phyloP scores from a whole-genome alignment of 1,140 invertebrate genomes.

The Drosophila orena region DNA sequence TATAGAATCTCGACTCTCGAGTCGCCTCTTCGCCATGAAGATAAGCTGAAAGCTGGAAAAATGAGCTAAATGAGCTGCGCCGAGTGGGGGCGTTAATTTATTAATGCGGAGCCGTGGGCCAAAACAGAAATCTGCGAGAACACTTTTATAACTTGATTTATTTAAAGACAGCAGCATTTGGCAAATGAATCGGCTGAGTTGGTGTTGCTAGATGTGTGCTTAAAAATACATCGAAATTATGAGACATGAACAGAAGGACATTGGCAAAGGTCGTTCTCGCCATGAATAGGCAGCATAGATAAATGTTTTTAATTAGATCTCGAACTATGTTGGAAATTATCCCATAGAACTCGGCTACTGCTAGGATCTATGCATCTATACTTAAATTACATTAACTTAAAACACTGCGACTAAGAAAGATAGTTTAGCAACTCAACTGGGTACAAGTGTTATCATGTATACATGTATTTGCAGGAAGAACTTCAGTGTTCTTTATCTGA shows the following conservation, averaged over 20 bases:
- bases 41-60: constrained; percentile 52
- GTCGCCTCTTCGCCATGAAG: constrained; percentile 56
- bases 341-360: too few relatives aligned
- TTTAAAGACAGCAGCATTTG: constrained; percentile 69
- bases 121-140: constrained; percentile 65
- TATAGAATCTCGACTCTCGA: constrained; percentile 62
- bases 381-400: too few relatives aligned
- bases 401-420: too few relatives aligned
- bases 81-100: constrained; percentile 75
- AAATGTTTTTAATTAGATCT: background rate
- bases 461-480: too few relatives aligned
- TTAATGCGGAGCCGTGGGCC: constrained; percentile 62
- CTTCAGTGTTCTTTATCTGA: too few relatives aligned
- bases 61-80: constrained; percentile 27
- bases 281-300: background rate
- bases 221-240: constrained; percentile 46
- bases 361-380: too few relatives aligned
- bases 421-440: too few relatives aligned
- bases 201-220: constrained; percentile 32
- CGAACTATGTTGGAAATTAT: background rate
- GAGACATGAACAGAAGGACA: constrained; percentile 33
- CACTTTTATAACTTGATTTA: constrained; percentile 82
- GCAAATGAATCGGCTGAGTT: constrained; percentile 50
- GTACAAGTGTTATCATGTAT: too few relatives aligned
- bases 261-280: constrained; percentile 36